These are phyloP conservation scores for Agonopterix alstromeriana DNA, from an alignment of 2,888 invertebrate species.

Conservation along the genomic window DNA sequence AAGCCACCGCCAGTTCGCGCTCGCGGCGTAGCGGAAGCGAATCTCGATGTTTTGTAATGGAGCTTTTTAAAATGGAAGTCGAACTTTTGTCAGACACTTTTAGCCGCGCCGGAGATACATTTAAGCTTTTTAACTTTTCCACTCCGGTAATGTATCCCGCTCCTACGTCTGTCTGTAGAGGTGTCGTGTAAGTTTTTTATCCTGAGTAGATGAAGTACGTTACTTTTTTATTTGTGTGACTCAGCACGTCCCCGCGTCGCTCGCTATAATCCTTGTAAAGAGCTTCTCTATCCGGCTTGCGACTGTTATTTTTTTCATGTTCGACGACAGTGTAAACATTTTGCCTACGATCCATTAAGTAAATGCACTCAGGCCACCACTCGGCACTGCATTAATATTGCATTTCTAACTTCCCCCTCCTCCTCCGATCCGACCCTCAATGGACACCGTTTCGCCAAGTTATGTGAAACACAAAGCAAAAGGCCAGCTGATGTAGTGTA, in stretches of 20 bases:
- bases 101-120: constrained; percentile 75
- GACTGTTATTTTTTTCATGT: constrained; percentile 47
- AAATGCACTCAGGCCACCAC: constrained; percentile 67
- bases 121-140: constrained; percentile 78
- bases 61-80: constrained; percentile 77
- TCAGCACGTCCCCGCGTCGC: constrained; percentile 39
- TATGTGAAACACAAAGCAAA: constrained; percentile 13
- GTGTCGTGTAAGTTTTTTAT: constrained; percentile 63
- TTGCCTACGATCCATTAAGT: constrained; percentile 72
- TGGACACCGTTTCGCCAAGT: constrained; percentile 34
- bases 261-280: constrained; percentile 60
- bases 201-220: constrained; percentile 48
- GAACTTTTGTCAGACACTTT: constrained; percentile 77
- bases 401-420: constrained; percentile 67
- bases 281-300: constrained; percentile 49
- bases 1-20: constrained; percentile 53
- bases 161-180: constrained; percentile 60
- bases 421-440: constrained; percentile 30
- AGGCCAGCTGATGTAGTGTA: too few relatives aligned
- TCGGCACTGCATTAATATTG: constrained; percentile 79
- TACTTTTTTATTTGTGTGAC: constrained; percentile 58
- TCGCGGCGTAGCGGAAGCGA: constrained; percentile 70
- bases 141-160: constrained; percentile 75
- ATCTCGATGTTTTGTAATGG: constrained; percentile 77
- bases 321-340: constrained; percentile 62